Base-by-base conservation (phyloP, 1,140 invertebrate species). In the Trinorchestia longiramus region DNA sequence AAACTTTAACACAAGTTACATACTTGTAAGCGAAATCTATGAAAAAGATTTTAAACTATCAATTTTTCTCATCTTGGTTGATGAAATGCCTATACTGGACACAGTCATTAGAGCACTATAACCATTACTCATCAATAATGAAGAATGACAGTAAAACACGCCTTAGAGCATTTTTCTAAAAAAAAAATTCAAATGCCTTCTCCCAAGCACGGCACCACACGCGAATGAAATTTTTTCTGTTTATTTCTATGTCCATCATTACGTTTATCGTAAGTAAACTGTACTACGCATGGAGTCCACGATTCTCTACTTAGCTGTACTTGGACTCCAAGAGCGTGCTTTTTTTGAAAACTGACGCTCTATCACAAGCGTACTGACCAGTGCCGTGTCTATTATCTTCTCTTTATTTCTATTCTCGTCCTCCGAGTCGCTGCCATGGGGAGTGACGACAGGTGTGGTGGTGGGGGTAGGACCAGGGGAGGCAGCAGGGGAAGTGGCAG, bases 361-460 rank as follows among this genome's bases (percentile, higher is more conserved):
- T 36, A 87, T 11, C n/a, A 42, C 8, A 90, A 42, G n/a, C 88
- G 36, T 43, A 90, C 92, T 94, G 41, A 94, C 92, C 92, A 47
- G 44, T 45, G 92, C 92, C 41, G 92, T 94, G 44, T 94, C 92
- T 40, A 94, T 45, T 43, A 94, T 43, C 92, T 94, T 44, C 0
- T 94, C 92, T 15, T 94, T 94, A 36, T 44, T 43, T 94, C 92
- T 94, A 42, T 90, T 43, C 11, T 94, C 92, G 41, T 91, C 88
- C n/a, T 94, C 92, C 41, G 92, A 45, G 92, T 94, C 92, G 47
- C 92, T 94, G 44, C 3, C 92, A 43, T 92, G 90, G 43, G 90
- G 90, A 42, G 90, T 92, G 90, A 92, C 90, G 23, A 92, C 90
- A 8, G 90, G 90, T 4, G 90, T 92, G 43, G 90, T 92, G 90